Base-by-base conservation (phyloP, 2,113 vertebrate genomes). In the Xiphophorus hellerii region DNA sequence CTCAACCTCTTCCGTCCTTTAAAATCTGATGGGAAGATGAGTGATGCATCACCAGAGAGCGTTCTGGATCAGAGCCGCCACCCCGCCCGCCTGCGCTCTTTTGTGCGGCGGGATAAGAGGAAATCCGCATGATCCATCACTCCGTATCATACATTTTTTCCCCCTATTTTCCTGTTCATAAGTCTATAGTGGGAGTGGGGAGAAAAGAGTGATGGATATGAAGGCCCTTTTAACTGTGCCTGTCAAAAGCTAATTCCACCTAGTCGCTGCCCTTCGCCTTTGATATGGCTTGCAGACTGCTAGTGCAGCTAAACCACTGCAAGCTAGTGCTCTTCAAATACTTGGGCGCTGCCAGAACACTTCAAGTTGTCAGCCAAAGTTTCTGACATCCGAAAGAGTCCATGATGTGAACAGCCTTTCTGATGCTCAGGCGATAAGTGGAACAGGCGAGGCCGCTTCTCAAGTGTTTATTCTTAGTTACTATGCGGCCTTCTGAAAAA, bases 361-460 rank as follows among this genome's bases (percentile, higher is more conserved):
- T 83, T 76, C 33, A 73, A 60, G 73, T 81, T 83, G 86, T 39
- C 76, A 81, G 73, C 42, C 54, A 29, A 42, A 74, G 77, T 81
- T 69, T 69, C 30, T 80, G 76, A 87, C 76, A 84, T 84, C 72
- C 58, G 67, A 76, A 63, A 62, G 76, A 76, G 62, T 63, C 73
- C 82, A 74, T 85, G 84, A 77, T 62, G 44, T 83, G 83, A 66
- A 69, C 48, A 73, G 87, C 90, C 87, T 85, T 87, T 71, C 77
- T 73, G 83, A 87, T 74, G 66, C 62, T 51, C 30, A 33, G 35
- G 80, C 84, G 81, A 80, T 78, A 77, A 69, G 74, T 71, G 51
- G 27, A 64, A 71, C 48, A 65, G 73, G 74, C 39, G 48, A 65
- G 61, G 44, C 44, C 37, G 54, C 72, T 74, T 82, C 71, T 79